Evolutionary conservation across 2,113 vertebrate species (phyloP), one percentile per base, ranked within the genome.

Genomic region (Carassius carassius): DNA sequence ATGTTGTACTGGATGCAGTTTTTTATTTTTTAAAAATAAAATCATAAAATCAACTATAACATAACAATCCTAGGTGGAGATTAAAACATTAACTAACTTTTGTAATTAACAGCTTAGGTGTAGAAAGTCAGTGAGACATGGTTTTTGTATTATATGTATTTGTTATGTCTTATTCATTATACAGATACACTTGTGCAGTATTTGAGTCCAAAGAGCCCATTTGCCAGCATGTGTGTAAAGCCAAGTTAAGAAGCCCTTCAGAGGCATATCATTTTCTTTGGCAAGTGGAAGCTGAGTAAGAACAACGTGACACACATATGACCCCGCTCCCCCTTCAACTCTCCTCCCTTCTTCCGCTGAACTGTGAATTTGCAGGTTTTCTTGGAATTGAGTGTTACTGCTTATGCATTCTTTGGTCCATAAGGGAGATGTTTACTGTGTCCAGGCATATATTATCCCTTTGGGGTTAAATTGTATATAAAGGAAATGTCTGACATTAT

Each of bases 261-360:
- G 87, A 94, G 95, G 92, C 91, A 94, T 92, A 94, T 95, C 89
- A 94, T 93, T 96, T 94, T 93, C 89, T 83, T 93, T 95, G 95
- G 92, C 93, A 94, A 89, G 89, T 91, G 90, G 91, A 86, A 12
- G 23, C 92, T 90, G 93, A 91, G 90, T 86, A 90, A 93, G 91
- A 90, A 90, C 87, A 82, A 87, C 89, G 90, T 95, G 94, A 95
- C 91, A 91, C 94, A 94, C 92, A 91, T 93, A 91, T 89, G 87
- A 84, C 78, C 84, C 35, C 73, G 63, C 56, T 88, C 74, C 82
- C 75, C 74, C 73, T 23, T 74, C 14, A 41, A 23, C 29, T 73
- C 72, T 67, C 73, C 75, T 75, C 63, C 54, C 17, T 37, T 62
- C 69, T 84, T 84, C 78, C 41, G 23, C 78, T 86, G 29, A 86